phyloP scores from a whole-genome alignment of 2,113 vertebrate genomes.

The Leptobrachium leishanense region DNA sequence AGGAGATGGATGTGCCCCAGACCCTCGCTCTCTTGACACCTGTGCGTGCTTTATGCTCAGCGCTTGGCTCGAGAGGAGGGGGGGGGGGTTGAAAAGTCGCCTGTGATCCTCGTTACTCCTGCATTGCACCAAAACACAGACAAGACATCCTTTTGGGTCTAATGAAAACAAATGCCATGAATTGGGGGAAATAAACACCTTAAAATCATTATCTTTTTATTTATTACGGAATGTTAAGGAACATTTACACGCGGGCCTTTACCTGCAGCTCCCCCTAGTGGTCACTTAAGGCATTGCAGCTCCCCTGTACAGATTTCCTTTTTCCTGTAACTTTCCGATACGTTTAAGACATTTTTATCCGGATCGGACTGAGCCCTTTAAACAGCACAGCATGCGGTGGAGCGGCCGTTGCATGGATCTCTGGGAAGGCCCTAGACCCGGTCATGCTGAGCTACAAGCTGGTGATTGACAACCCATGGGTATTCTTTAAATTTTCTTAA shows the following conservation, averaged over 20 bases:
- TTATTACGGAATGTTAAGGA: background rate
- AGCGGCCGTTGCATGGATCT: too few species aligned
- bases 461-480: too few species aligned
- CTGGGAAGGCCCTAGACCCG: too few species aligned
- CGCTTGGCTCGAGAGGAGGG: too few species aligned
- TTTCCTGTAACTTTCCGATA: too few species aligned
- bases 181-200: background rate
- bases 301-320: too few species aligned
- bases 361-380: too few species aligned
- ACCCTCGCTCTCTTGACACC: background rate
- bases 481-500: too few species aligned
- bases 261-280: conserved; percentile 10
- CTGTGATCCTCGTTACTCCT: background rate
- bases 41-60: background rate
- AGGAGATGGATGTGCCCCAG: background rate
- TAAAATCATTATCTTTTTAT: background rate
- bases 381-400: too few species aligned
- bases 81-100: background rate
- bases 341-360: too few species aligned
- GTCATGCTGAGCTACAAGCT: too few species aligned
- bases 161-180: background rate
- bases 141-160: conserved; percentile 61
- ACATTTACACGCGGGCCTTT: background rate
- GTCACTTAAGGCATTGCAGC: background rate
- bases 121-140: conserved; percentile 56